phyloP scores from a whole-genome alignment of 2,113 vertebrate genomes.

The Phaetusa simplex region DNA sequence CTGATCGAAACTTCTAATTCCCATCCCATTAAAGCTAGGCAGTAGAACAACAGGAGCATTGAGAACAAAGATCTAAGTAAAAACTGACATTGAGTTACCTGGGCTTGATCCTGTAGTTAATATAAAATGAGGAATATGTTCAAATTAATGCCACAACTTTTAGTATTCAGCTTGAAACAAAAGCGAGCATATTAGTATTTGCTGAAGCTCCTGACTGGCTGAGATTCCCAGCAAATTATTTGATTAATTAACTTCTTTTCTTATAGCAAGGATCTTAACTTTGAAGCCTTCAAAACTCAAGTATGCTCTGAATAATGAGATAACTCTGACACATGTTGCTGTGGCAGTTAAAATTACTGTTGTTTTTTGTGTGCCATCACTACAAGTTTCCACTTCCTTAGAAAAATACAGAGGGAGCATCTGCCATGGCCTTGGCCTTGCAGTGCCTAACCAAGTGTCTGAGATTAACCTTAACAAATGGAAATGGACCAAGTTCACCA shows the following conservation, averaged over 20 bases:
- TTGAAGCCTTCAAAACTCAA: not conserved
- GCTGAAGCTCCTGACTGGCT: not conserved
- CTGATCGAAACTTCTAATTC: constrained; percentile 3
- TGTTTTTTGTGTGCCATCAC: not conserved
- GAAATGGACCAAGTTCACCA: not conserved
- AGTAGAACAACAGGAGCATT: not conserved
- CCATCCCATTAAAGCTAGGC: not conserved
- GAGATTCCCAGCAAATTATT: not conserved
- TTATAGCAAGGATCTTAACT: not conserved
- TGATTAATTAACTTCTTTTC: not conserved
- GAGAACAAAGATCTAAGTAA: not conserved
- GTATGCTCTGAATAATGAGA: not conserved
- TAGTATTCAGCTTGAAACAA: not conserved
- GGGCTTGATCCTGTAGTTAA: not conserved
- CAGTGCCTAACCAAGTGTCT: not conserved
- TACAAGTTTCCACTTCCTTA: not conserved
- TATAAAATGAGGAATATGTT: not conserved
- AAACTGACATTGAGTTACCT: not conserved
- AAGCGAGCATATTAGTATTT: not conserved
- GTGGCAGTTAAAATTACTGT: not conserved
- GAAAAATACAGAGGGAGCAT: not conserved
- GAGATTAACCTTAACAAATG: not conserved
- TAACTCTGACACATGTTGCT: not conserved
- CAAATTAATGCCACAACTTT: not conserved
- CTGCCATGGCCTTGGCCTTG: not conserved